phyloP scores from a whole-genome alignment of 2,888 invertebrate genomes.

The Osmoderma eremita region DNA sequence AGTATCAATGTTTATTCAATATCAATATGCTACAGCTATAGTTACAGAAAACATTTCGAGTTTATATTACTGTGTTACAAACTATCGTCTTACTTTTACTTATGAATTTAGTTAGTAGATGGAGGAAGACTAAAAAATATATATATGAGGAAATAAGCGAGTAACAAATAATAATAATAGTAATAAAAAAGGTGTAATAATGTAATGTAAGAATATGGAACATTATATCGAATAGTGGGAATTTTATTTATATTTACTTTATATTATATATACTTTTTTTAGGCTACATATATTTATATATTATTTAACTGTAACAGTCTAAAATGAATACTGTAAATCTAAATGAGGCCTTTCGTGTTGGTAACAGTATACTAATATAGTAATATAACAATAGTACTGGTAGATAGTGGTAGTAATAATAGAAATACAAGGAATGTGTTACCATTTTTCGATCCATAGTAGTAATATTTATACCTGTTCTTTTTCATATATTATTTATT shows the following conservation, averaged over 20 bases:
- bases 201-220: background rate
- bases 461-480: too few relatives aligned
- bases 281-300: conserved; percentile 47
- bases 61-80: conserved; percentile 45
- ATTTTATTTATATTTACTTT: conserved; percentile 15
- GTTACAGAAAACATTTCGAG: conserved; percentile 49
- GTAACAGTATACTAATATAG: conserved; percentile 43
- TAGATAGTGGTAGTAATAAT: conserved; percentile 34
- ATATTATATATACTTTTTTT: conserved; percentile 23
- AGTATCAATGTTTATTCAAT: conserved; percentile 56
- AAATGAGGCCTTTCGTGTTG: conserved; percentile 49
- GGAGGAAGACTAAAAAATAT: conserved; percentile 31
- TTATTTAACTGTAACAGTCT: conserved; percentile 51
- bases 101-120: conserved; percentile 22
- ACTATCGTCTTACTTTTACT: conserved; percentile 38
- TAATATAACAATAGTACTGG: conserved; percentile 36
- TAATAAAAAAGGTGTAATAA: too few relatives aligned
- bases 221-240: conserved; percentile 10
- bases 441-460: too few relatives aligned
- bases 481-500: conserved; percentile 8
- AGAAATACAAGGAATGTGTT: conserved; percentile 45
- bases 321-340: conserved; percentile 46
- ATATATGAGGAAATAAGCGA: conserved; percentile 17
- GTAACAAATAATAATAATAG: conserved; percentile 8
- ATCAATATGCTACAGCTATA: conserved; percentile 53